A percentile compares a stretch with the other conserved stretches of the same genome.
These are phyloP conservation scores for Pseudochaenichthys georgianus DNA, from an alignment of 2,797 vertebrate species.

Conservation along the genomic window DNA sequence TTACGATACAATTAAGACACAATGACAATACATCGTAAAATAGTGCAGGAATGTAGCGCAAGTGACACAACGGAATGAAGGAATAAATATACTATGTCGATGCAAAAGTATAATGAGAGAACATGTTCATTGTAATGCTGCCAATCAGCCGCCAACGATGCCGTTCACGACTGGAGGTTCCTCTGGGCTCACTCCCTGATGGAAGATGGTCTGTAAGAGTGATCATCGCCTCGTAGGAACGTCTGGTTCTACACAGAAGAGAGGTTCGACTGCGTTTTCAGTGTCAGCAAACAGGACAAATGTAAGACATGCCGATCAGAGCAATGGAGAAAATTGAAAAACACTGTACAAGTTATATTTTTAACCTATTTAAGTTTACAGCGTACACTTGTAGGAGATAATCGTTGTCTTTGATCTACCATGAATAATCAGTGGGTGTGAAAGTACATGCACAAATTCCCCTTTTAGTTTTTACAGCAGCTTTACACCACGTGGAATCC, in stretches of 20 bases:
- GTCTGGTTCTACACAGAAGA: slow-evolving; percentile 23
- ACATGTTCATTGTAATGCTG: too few species aligned
- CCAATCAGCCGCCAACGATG: slow-evolving; percentile 1
- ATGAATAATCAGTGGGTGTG: not conserved
- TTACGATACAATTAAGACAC: too few species aligned
- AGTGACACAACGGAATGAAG: too few species aligned
- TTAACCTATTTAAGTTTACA: not conserved
- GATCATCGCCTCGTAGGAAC: slow-evolving; percentile 30
- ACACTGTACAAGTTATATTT: not conserved
- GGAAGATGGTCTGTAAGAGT: slow-evolving; percentile 33
- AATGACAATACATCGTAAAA: too few species aligned
- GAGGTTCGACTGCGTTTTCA: slow-evolving; percentile 6
- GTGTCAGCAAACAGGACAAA: slow-evolving; percentile 8
- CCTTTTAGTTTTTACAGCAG: slow-evolving; percentile 26
- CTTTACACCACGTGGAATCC: slow-evolving; percentile 49
- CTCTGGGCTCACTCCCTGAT: slow-evolving; percentile 28
- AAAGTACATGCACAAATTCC: slow-evolving; percentile 2
- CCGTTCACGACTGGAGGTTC: not conserved
- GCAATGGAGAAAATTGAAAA: not conserved
- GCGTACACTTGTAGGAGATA: not conserved
- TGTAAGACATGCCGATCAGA: not conserved
- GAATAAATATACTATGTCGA: too few species aligned
- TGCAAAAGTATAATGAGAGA: too few species aligned
- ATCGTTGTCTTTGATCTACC: slow-evolving; percentile 13
- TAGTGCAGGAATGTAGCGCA: too few species aligned